phyloP scores from a whole-genome alignment of 2,888 invertebrate species.

The Tetanocera ferruginea region DNA sequence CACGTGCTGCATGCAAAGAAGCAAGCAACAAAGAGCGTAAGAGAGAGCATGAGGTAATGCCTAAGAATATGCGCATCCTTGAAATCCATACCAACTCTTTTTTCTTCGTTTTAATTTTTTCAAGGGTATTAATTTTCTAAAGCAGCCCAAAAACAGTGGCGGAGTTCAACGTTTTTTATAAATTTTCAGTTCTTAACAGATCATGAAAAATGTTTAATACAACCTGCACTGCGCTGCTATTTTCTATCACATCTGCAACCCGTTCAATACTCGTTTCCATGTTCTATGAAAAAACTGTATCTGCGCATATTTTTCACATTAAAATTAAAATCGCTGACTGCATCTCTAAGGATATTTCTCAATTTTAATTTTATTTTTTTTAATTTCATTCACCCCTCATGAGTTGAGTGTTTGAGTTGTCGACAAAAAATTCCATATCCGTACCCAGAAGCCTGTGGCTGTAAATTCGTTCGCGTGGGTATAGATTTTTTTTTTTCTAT shows the following conservation, averaged over 20 bases:
- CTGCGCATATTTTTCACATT: conserved; percentile 67
- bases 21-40: background rate
- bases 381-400: conserved; percentile 44
- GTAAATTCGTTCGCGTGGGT: conserved; percentile 43
- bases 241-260: background rate
- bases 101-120: background rate
- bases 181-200: too few relatives aligned
- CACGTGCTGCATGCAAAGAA: background rate
- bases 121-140: background rate
- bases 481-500: conserved; percentile 43
- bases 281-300: conserved; percentile 32
- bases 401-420: conserved; percentile 20
- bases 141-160: background rate
- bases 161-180: background rate
- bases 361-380: conserved; percentile 26
- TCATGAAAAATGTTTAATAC: background rate
- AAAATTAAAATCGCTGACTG: conserved; percentile 53
- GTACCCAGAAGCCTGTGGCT: conserved; percentile 32
- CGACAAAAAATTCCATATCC: background rate
- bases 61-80: background rate
- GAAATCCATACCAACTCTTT: conserved; percentile 14
- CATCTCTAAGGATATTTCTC: conserved; percentile 38
- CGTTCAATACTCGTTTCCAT: background rate
- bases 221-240: background rate
- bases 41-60: background rate